These are phyloP conservation scores for Cettia cetti DNA, from an alignment of 2,113 vertebrate species.

Conservation along the genomic window DNA sequence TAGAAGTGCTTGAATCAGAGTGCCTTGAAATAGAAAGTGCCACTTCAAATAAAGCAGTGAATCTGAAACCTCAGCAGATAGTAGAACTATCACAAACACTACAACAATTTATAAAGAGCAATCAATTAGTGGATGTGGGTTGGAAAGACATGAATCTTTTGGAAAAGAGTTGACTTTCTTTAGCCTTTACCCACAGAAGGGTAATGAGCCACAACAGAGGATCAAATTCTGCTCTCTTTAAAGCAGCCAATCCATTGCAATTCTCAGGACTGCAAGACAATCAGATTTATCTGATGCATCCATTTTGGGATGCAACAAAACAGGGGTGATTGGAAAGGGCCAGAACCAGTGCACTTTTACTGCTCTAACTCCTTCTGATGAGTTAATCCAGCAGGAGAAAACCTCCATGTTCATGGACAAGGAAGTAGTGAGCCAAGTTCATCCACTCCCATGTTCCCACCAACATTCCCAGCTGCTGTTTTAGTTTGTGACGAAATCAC, in stretches of 20 bases:
- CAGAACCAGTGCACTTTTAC: not conserved
- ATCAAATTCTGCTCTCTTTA: not conserved
- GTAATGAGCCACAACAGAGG: not conserved
- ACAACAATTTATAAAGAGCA: not conserved
- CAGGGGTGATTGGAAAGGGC: not conserved
- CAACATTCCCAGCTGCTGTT: not conserved
- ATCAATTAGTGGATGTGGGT: not conserved
- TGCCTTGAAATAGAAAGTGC: constrained; percentile 6
- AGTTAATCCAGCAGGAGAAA: not conserved
- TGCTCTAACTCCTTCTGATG: not conserved
- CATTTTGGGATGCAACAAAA: not conserved
- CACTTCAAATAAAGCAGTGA: constrained; percentile 19
- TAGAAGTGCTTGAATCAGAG: not conserved
- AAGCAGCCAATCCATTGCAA: not conserved
- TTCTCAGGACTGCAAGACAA: not conserved
- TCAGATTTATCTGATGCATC: not conserved
- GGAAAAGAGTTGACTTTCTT: not conserved
- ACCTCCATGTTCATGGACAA: too few species aligned
- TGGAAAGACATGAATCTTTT: not conserved
- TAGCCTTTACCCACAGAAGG: not conserved
- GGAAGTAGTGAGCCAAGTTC: not conserved
- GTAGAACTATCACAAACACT: not conserved
- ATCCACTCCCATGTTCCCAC: not conserved
- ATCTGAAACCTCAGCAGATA: constrained; percentile 3
- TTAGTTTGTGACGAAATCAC: not conserved